These are phyloP conservation scores for Agrenia bidenticulata DNA, from an alignment of 2,888 invertebrate genomes.

Conservation along the genomic window DNA sequence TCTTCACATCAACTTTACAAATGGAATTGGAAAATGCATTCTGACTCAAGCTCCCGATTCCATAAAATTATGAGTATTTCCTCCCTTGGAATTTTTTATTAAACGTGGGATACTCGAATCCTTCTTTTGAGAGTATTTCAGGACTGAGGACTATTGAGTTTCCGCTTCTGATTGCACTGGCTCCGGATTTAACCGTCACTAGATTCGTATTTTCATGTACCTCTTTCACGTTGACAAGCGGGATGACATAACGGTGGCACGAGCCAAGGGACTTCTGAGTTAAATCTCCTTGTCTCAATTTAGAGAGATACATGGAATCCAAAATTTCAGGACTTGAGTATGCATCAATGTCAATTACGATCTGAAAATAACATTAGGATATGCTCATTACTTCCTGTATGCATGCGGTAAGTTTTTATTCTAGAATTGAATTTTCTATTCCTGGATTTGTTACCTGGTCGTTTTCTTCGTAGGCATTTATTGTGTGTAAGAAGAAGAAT, in stretches of 20 bases:
- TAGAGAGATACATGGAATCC: conserved; percentile 12
- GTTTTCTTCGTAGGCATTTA: conserved; percentile 61
- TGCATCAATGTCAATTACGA: conserved; percentile 15
- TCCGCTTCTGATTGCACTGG: conserved; percentile 56
- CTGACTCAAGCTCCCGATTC: conserved; percentile 55
- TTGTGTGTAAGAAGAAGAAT: conserved; percentile 61
- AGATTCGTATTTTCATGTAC: conserved; percentile 18
- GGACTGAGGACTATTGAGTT: conserved; percentile 53
- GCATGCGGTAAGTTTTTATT: too few relatives aligned
- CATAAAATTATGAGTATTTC: conserved; percentile 59
- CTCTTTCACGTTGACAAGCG: conserved; percentile 25
- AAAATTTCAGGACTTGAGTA: conserved; percentile 15
- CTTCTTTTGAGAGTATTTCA: conserved; percentile 48
- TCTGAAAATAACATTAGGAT: background rate
- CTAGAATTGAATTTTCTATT: too few relatives aligned
- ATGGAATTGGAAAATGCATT: conserved; percentile 53
- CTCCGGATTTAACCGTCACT: conserved; percentile 53
- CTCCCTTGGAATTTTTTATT: conserved; percentile 56
- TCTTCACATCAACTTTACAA: conserved; percentile 36
- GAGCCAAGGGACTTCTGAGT: conserved; percentile 5
- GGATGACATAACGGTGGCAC: conserved; percentile 22
- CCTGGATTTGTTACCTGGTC: conserved; percentile 44
- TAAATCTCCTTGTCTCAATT: conserved; percentile 18
- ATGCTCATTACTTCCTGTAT: background rate
- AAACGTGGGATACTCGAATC: conserved; percentile 59